Base-by-base conservation (phyloP, 2,888 invertebrate species). In the Diplolepis rosae region DNA sequence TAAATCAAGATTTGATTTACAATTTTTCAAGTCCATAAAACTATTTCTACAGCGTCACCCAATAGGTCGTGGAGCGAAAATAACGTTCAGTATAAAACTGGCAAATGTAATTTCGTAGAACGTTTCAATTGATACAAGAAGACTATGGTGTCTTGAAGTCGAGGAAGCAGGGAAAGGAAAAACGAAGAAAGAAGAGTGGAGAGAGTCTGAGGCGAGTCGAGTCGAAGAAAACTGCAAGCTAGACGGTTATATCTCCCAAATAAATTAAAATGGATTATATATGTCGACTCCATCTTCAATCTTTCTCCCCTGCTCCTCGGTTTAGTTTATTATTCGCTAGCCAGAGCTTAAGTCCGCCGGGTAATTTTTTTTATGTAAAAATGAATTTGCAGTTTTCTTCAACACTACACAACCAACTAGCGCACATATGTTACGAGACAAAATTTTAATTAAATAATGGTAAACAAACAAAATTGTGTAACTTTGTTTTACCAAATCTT, bases 241-340 rank as follows among this genome's bases (percentile, higher is more conserved):
- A 84, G 82, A 85, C 84, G 84, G 80, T 84, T 86, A 83, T 85
- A 84, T 85, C 83, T 81, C 76, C 72, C 77, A 76, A 80, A 82
- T 85, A 85, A 87, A 87, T 87, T 87, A 86, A 87, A 87, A 86
- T 85, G 85, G 84, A 87, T 87, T 86, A 85, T 86, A 86, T 86
- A 85, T 84, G 84, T 85, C 79, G 77, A 78, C 79, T 82, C 80
- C 79, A 80, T 81, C 83, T 83, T 83, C 84, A 79, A 86, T 85
- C 82, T 84, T 69, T 61, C 61, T 39, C 39, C 39, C 39, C 71
- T 70, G 61, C 65, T 71, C 51, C 71, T 68, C 50, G 42, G 71
- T 71, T 76, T 74, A 77, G 72, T 79, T 79, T 80, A 81, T 81
- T 79, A 71, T 74, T 71, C 71, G 28, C 30, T 50, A 56, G 45